A percentile compares a stretch with the other conserved stretches of the same genome.
Evolutionary conservation across 1,140 invertebrate species (phyloP).

Genomic region (Ladona fulva): DNA sequence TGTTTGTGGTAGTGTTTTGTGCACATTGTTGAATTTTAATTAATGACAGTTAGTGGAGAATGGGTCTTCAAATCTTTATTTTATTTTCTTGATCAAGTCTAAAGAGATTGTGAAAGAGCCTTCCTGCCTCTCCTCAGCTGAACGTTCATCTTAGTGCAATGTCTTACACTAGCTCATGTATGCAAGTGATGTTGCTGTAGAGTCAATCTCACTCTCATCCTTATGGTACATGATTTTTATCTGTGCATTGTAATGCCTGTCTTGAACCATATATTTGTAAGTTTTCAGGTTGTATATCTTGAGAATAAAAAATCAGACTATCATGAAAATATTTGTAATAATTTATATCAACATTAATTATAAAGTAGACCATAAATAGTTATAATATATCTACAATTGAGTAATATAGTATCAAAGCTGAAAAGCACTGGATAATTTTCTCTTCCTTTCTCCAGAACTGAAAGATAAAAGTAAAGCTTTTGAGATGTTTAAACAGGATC

Average conservation of each 20-base stretch:
- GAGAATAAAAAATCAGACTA: constrained; percentile 7
- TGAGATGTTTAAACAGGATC: too few species aligned
- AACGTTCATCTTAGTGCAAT: constrained; percentile 1
- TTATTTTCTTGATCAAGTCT: too few species aligned
- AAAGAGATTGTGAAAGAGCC: background rate
- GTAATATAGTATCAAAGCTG: background rate
- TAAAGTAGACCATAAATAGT: background rate
- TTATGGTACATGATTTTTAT: constrained; percentile 8
- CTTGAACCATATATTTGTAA: constrained; percentile 3
- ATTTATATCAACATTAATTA: background rate
- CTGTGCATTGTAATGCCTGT: constrained; percentile 8
- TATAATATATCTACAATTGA: background rate
- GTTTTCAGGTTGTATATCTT: constrained; percentile 10
- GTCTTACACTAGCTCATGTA: background rate
- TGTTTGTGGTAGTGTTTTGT: too few species aligned
- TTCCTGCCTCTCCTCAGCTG: constrained; percentile 6
- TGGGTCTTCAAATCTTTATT: too few species aligned
- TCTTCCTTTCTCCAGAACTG: background rate
- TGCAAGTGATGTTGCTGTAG: constrained; percentile 8
- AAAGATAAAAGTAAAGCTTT: background rate
- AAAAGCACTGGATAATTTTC: background rate
- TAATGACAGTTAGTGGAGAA: too few species aligned
- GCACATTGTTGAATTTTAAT: too few species aligned
- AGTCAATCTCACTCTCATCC: background rate
- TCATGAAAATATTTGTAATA: background rate